Base-by-base conservation (phyloP, 2,797 vertebrate genomes). In the Acipenser transmontanus region DNA sequence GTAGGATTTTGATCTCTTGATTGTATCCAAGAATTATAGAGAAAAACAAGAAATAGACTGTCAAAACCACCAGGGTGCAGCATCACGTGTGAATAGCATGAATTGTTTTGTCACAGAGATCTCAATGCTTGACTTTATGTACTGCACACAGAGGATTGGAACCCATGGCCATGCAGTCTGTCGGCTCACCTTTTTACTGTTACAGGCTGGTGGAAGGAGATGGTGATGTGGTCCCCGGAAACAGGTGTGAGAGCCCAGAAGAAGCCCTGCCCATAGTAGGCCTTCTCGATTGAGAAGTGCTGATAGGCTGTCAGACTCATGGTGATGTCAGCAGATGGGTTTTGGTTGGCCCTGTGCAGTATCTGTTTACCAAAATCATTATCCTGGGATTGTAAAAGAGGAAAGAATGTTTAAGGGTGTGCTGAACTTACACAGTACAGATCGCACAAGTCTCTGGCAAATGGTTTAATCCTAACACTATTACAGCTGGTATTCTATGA, bases 231-330 rank as follows among this genome's bases (percentile, higher is more conserved):
- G 74, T 94, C 90, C 1, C 82, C 84, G 61, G 77, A 62, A 60
- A 72, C 3, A 5, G 90, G 91, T 17, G 89, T 81, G 47, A 83
- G 69, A 50, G 82, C 88, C 90, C 93, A 95, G 68, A 94, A 89
- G 68, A 73, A 93, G 62, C 89, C 80, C 50, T 73, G 0, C 69
- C 90, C 90, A 54, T 5, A 14, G 69, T 94, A 93, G 49, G 87
- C 70, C 6, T 81, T 78, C 13, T 85, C 79, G 77, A 93, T 76
- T 51, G 80, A 89, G 70, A 90, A 82, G n/a, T 81, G 61, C 70
- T 87, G 69, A 75, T 91, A 88, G 61, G 72, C 75, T 62, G 64
- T 87, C 70, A 92, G 78, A 75, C 78, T 93, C 76, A 76, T 88
- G 69, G 14, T 72, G 68, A 90, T 49, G 73, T 79, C 59, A 63